phyloP scores from a whole-genome alignment of 1,140 invertebrate genomes.

The Rhyzopertha dominica region DNA sequence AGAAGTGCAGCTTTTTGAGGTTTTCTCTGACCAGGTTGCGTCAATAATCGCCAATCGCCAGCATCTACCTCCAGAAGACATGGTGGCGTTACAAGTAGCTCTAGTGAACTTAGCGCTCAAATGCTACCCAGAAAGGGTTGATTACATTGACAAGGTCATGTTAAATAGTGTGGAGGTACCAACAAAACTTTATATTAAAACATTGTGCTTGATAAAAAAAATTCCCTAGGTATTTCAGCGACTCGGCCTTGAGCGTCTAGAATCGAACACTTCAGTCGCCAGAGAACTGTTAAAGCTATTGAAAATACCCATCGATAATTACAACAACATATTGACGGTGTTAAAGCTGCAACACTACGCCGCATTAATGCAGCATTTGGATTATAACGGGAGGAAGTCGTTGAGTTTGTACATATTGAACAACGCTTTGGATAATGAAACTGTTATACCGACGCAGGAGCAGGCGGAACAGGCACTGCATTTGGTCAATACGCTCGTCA shows the following conservation, averaged over 20 bases:
- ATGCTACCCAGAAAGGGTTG: slow-evolving; percentile 90
- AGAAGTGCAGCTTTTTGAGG: slow-evolving; percentile 93
- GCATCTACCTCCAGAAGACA: slow-evolving; percentile 94
- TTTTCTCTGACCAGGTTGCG: slow-evolving; percentile 96
- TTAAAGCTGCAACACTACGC: slow-evolving; percentile 80
- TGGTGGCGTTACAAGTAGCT: slow-evolving; percentile 92
- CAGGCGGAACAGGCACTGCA: slow-evolving; percentile 50
- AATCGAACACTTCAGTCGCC: slow-evolving; percentile 77
- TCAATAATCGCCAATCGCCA: slow-evolving; percentile 87
- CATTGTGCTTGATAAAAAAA: neutral
- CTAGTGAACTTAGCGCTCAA: slow-evolving; percentile 93
- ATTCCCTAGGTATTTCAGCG: slow-evolving; percentile 38
- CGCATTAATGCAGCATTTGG: slow-evolving; percentile 80
- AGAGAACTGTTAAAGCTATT: slow-evolving; percentile 89
- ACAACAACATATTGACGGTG: slow-evolving; percentile 87
- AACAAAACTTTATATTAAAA: neutral
- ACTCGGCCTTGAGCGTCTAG: slow-evolving; percentile 53
- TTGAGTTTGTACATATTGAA: slow-evolving; percentile 84
- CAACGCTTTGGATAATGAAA: slow-evolving; percentile 86
- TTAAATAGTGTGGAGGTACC: slow-evolving; percentile 76
- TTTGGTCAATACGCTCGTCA: slow-evolving; percentile 77
- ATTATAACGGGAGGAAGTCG: slow-evolving; percentile 82
- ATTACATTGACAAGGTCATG: slow-evolving; percentile 94
- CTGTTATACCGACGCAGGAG: slow-evolving; percentile 81
- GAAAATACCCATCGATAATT: slow-evolving; percentile 91